phyloP scores from a whole-genome alignment of 1,140 invertebrate species.

The Drosophila navojoa region DNA sequence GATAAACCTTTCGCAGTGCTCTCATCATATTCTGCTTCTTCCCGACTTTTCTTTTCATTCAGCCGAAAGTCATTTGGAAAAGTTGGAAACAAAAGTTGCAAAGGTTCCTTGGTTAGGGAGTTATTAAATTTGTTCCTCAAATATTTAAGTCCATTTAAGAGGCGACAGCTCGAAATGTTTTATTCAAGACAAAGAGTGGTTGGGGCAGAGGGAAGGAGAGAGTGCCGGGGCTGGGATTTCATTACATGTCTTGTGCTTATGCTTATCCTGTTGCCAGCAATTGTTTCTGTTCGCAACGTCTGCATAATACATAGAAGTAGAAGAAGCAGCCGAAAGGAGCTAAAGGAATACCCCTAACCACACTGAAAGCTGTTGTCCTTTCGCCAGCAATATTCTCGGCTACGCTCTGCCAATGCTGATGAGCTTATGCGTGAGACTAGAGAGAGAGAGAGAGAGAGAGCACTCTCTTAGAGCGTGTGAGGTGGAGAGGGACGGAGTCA shows the following conservation, averaged over 20 bases:
- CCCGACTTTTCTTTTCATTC: no score
- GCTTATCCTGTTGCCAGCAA: conserved; percentile 16
- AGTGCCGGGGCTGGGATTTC: conserved; percentile 7
- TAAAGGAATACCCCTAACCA: background rate
- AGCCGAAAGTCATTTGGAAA: no score
- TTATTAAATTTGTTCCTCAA: background rate
- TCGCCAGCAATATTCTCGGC: background rate
- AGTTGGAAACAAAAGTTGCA: background rate
- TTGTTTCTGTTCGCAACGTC: conserved; percentile 16
- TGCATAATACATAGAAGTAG: conserved; percentile 27
- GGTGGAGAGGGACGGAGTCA: conserved; percentile 5
- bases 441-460: background rate
- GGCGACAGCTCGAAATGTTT: conserved; percentile 19
- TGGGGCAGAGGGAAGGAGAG: background rate
- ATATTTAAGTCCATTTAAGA: conserved; percentile 4
- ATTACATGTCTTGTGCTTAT: conserved; percentile 20
- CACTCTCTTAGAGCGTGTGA: no score
- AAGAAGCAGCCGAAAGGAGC: background rate
- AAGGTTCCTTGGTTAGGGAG: background rate
- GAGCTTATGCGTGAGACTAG: conserved; percentile 16
- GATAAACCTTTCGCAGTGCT: no score
- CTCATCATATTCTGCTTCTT: no score
- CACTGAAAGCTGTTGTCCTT: background rate
- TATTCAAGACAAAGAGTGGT: conserved; percentile 22
- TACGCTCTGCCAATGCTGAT: conserved; percentile 24